phyloP scores from a whole-genome alignment of 2,888 invertebrate genomes.

The Phortica magna region DNA sequence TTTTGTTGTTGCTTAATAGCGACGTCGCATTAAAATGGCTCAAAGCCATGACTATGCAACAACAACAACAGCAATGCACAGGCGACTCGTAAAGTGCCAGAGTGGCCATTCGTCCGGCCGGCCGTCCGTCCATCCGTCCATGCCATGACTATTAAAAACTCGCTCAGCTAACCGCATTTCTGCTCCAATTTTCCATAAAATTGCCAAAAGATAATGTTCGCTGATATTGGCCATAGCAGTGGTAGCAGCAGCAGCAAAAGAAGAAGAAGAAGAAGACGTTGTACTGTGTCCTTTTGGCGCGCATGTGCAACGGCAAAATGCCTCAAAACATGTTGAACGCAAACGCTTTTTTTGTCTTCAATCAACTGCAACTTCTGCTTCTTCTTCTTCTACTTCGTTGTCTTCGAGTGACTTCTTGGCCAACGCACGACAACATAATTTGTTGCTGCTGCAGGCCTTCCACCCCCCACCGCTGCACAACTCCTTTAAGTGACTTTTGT shows the following conservation, averaged over 20 bases:
- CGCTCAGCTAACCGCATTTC: conserved; percentile 55
- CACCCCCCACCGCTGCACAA: background rate
- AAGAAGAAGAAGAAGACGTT: conserved; percentile 25
- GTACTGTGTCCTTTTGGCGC: conserved; percentile 39
- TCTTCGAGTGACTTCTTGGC: too few relatives aligned
- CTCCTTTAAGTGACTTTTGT: background rate
- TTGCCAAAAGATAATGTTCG: conserved; percentile 37
- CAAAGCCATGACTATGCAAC: conserved; percentile 33
- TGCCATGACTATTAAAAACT: conserved; percentile 37
- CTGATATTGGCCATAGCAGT: background rate
- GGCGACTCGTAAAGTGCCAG: background rate
- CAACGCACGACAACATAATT: background rate
- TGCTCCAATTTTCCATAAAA: conserved; percentile 63
- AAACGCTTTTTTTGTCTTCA: conserved; percentile 19
- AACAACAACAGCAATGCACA: background rate
- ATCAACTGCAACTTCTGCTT: conserved; percentile 19
- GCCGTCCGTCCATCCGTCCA: background rate
- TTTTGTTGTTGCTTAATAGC: conserved; percentile 33
- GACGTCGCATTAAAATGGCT: conserved; percentile 45
- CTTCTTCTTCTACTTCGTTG: too few relatives aligned
- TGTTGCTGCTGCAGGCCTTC: background rate
- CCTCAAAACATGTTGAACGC: background rate
- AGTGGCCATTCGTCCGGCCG: background rate
- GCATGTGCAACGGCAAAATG: background rate
- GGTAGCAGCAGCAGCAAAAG: background rate